Evolutionary conservation across 1,140 invertebrate species (phyloP).

Genomic region (Drosophila willistoni): DNA sequence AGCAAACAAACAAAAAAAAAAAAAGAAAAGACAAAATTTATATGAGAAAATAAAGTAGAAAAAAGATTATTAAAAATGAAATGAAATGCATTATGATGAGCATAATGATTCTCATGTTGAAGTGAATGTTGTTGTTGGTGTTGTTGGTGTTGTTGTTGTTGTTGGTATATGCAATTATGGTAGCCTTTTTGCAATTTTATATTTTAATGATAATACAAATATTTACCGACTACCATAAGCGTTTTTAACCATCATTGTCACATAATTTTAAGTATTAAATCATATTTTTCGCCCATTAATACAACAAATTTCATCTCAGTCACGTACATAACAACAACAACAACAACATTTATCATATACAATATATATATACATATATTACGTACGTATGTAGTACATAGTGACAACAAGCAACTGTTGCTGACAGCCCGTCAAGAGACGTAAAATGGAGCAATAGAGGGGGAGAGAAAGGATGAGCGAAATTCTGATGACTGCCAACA

Average conservation of each 20-base stretch:
- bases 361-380: background rate
- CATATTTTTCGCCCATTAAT: slow-evolving; percentile 9
- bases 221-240: too few relatives aligned
- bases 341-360: slow-evolving; percentile 33
- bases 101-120: background rate
- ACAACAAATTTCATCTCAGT: slow-evolving; percentile 45
- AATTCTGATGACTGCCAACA: slow-evolving; percentile 56
- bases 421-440: slow-evolving; percentile 49
- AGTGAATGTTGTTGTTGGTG: background rate
- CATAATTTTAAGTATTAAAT: slow-evolving; percentile 3
- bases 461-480: background rate
- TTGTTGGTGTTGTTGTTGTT: too few relatives aligned
- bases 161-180: too few relatives aligned
- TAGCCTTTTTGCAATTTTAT: too few relatives aligned
- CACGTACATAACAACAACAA: slow-evolving; percentile 33
- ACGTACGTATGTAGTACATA: background rate
- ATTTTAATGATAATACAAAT: too few relatives aligned
- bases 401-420: slow-evolving; percentile 57
- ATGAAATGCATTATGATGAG: slow-evolving; percentile 4
- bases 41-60: background rate
- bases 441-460: too few relatives aligned
- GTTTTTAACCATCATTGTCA: background rate
- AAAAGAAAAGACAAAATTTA: background rate
- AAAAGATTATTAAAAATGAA: background rate
- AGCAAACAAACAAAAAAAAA: background rate